phyloP scores from a whole-genome alignment of 2,888 invertebrate species.

The Tuberolachnus salignus region DNA sequence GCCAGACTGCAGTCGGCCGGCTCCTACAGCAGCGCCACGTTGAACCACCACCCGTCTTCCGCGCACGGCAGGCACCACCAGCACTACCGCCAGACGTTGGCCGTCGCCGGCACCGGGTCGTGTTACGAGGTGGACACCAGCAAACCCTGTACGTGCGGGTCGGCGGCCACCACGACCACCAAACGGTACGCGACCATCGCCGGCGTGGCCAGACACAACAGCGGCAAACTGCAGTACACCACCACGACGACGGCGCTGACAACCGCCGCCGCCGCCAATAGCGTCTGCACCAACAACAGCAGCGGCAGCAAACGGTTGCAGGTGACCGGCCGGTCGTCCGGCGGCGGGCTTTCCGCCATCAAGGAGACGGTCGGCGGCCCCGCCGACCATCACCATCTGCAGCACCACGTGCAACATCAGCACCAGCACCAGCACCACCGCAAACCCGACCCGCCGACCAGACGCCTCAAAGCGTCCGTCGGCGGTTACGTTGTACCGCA shows the following conservation, averaged over 20 bases:
- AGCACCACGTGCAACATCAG: not conserved
- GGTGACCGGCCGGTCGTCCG: not conserved
- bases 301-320: not conserved
- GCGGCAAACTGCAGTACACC: conserved; percentile 39
- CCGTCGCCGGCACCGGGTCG: conserved; percentile 36
- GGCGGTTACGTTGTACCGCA: conserved; percentile 49
- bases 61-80: conserved; percentile 3
- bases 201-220: conserved; percentile 47
- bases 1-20: not conserved
- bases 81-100: conserved; percentile 40
- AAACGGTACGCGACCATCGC: conserved; percentile 53
- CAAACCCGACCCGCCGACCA: conserved; percentile 26
- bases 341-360: conserved; percentile 24
- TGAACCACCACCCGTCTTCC: conserved; percentile 3
- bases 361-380: not conserved
- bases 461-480: conserved; percentile 46
- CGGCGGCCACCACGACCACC: conserved; percentile 33
- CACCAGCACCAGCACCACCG: not conserved
- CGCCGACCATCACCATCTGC: not conserved
- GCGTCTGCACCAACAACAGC: not conserved
- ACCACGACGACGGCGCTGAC: conserved; percentile 24
- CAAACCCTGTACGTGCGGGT: conserved; percentile 46
- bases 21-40: conserved; percentile 8
- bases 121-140: conserved; percentile 50
- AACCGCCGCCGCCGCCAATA: no score